Conservation (phyloP, 2,113 vertebrate species). For the Chlorodrepanis virens region DNA sequence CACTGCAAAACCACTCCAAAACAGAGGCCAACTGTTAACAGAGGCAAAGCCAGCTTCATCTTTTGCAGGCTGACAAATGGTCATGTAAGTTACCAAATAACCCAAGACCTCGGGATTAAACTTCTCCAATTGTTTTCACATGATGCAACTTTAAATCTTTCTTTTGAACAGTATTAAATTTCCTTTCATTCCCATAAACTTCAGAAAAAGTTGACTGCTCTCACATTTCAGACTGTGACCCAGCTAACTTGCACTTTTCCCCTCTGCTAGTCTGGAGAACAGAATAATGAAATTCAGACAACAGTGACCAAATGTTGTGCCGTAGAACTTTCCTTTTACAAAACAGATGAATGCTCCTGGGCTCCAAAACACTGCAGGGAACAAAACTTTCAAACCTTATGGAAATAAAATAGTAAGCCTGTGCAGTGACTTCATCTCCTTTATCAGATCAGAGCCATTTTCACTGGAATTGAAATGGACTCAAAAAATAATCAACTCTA, state of each 20-base stretch:
- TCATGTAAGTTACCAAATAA: conserved; percentile 41
- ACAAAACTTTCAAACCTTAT: conserved; percentile 33
- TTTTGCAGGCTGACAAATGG: conserved; percentile 57
- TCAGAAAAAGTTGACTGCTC: conserved; percentile 65
- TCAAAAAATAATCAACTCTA: neutral
- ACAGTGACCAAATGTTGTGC: conserved; percentile 43
- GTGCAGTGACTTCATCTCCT: conserved; percentile 66
- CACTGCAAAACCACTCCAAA: neutral
- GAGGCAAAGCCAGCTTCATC: conserved; percentile 38
- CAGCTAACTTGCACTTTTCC: conserved; percentile 69
- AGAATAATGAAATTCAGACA: conserved; percentile 74
- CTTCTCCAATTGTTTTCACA: conserved; percentile 67
- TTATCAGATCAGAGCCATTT: conserved; percentile 71
- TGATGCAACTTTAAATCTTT: conserved; percentile 61
- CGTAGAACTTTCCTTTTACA: conserved; percentile 2
- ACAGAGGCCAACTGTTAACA: conserved; percentile 45
- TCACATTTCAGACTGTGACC: conserved; percentile 74
- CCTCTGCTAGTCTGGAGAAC: conserved; percentile 71
- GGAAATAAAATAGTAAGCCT: conserved; percentile 42
- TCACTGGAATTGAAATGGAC: conserved; percentile 25
- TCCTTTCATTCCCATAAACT: conserved; percentile 72
- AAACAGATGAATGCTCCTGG: conserved; percentile 33
- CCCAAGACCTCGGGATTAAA: conserved; percentile 45
- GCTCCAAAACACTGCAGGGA: conserved; percentile 54
- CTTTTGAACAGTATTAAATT: conserved; percentile 63